Conservation (phyloP, 2,113 vertebrate genomes). For the Microtus ochrogaster region DNA sequence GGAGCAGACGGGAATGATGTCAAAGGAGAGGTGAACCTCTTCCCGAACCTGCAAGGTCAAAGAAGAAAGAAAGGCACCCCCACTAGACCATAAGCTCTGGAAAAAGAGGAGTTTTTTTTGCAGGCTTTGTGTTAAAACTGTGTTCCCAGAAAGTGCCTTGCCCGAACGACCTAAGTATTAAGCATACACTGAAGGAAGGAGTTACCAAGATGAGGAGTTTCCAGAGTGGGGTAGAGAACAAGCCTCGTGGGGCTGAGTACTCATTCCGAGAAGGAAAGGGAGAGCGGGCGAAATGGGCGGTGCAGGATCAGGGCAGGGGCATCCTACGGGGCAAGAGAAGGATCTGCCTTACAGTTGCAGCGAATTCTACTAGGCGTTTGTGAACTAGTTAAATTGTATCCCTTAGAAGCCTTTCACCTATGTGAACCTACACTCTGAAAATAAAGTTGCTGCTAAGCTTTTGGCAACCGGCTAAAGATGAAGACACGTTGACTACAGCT, state of each 20-base stretch:
- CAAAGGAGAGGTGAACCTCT: background rate
- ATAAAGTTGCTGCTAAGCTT: background rate
- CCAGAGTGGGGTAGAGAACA: no score
- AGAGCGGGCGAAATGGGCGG: background rate
- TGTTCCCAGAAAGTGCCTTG: background rate
- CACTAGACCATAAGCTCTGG: accelerated
- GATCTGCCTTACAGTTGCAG: background rate
- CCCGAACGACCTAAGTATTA: background rate
- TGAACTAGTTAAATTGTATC: background rate
- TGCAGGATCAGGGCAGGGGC: background rate
- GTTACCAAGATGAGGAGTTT: background rate
- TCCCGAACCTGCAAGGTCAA: background rate
- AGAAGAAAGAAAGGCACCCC: background rate
- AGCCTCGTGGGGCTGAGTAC: background rate
- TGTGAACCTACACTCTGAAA: background rate
- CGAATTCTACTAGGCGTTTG: background rate
- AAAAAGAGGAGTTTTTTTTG: background rate
- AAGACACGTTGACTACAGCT: background rate
- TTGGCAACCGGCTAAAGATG: background rate
- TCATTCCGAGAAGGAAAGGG: background rate
- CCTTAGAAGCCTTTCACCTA: background rate
- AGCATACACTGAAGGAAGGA: background rate
- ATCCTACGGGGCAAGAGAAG: background rate
- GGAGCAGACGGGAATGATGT: background rate
- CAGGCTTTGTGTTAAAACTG: background rate